A percentile compares a stretch with the other conserved stretches of the same genome.
These are phyloP conservation scores for Poeciliopsis turrubarensis DNA, from an alignment of 2,113 vertebrate genomes.

Conservation along the genomic window DNA sequence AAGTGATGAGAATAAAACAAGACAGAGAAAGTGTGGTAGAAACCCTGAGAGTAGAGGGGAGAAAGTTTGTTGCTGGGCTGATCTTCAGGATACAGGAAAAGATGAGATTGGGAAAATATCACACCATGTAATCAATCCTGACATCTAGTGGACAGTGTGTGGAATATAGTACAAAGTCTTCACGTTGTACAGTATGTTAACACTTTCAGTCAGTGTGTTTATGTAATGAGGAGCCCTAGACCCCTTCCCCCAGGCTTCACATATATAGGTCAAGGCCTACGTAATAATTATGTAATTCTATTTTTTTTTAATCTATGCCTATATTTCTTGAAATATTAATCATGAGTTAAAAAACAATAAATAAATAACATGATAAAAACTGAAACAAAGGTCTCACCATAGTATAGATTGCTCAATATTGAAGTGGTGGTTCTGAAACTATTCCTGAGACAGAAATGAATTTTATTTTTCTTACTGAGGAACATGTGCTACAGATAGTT, in stretches of 20 bases:
- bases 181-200: neutral
- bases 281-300: slow-evolving; percentile 46
- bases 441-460: too few relatives aligned
- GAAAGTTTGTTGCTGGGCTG: slow-evolving; percentile 43
- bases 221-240: slow-evolving; percentile 41
- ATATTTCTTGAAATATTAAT: neutral
- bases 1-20: neutral
- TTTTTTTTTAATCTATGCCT: neutral
- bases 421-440: too few relatives aligned
- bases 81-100: neutral
- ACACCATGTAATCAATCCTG: slow-evolving; percentile 45
- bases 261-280: slow-evolving; percentile 43
- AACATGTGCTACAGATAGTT: too few relatives aligned
- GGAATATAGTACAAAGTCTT: slow-evolving; percentile 8
- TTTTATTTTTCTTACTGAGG: too few relatives aligned
- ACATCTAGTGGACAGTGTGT: slow-evolving; percentile 65
- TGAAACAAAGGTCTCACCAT: neutral
- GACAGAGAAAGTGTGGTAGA: neutral
- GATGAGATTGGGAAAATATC: neutral
- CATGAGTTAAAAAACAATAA: neutral
- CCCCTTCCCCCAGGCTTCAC: slow-evolving; percentile 23
- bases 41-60: slow-evolving; percentile 1
- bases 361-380: neutral
- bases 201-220: slow-evolving; percentile 24
- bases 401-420: too few relatives aligned